Evolutionary conservation across 2,888 invertebrate species (phyloP).

Genomic region (Icerya purchasi): DNA sequence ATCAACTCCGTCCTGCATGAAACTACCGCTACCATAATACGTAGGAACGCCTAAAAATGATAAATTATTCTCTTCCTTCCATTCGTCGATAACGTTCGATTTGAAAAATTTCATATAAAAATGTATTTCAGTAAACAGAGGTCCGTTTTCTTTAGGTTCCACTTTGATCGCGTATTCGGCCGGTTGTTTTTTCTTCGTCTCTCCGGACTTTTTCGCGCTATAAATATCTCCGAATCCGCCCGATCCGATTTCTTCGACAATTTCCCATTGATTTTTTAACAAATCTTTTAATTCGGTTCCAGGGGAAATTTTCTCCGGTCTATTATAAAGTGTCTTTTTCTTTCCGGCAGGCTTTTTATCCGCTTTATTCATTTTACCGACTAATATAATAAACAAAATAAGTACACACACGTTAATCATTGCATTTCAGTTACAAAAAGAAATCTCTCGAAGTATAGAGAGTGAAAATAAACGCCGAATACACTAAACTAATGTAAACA

Average conservation of each 20-base stretch:
- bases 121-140: slow-evolving; percentile 81
- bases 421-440: too few relatives aligned
- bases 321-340: too few relatives aligned
- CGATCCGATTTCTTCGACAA: slow-evolving; percentile 67
- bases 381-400: too few relatives aligned
- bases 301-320: slow-evolving; percentile 46
- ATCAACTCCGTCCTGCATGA: slow-evolving; percentile 47
- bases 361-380: too few relatives aligned
- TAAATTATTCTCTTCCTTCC: slow-evolving; percentile 43
- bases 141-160: slow-evolving; percentile 84
- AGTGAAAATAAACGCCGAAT: too few relatives aligned
- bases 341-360: too few relatives aligned
- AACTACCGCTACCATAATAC: slow-evolving; percentile 64
- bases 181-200: slow-evolving; percentile 5
- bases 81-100: slow-evolving; percentile 36
- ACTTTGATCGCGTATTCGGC: slow-evolving; percentile 7
- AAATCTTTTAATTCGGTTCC: slow-evolving; percentile 61
- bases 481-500: too few relatives aligned
- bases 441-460: too few relatives aligned
- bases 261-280: slow-evolving; percentile 56
- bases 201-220: slow-evolving; percentile 39
- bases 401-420: too few relatives aligned
- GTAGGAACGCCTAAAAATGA: slow-evolving; percentile 61
- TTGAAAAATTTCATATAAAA: slow-evolving; percentile 63
- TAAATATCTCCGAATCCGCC: slow-evolving; percentile 93